These are phyloP conservation scores for Temnothorax curvispinosus DNA, from an alignment of 1,140 invertebrate genomes.

Conservation along the genomic window DNA sequence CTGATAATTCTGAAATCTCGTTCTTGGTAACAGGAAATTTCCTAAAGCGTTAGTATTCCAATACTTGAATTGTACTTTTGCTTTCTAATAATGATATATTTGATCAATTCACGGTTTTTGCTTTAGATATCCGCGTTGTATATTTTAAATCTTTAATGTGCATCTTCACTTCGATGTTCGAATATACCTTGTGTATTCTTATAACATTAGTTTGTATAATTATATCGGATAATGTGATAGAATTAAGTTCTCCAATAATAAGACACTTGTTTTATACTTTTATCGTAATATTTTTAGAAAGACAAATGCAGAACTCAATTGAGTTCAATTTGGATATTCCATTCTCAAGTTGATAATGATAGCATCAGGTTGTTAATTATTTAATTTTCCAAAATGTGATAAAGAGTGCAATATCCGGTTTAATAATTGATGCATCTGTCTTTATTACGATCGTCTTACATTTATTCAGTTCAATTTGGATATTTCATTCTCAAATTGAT, in stretches of 20 bases:
- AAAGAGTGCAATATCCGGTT: not conserved
- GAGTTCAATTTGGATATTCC: not conserved
- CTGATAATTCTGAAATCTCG: constrained; percentile 49
- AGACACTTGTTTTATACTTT: not conserved
- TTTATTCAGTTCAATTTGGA: not conserved
- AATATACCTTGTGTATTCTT: not conserved
- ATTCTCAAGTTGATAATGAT: not conserved
- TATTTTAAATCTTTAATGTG: not conserved
- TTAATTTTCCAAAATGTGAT: not conserved
- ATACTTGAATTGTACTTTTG: not conserved
- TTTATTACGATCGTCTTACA: not conserved
- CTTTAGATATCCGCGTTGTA: not conserved
- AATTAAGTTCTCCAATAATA: constrained; percentile 14
- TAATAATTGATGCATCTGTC: constrained; percentile 2
- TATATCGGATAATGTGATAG: constrained; percentile 6
- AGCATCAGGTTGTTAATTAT: not conserved
- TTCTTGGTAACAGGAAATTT: constrained; percentile 7
- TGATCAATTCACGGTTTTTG: not conserved
- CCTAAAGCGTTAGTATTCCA: not conserved
- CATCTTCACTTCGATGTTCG: not conserved
- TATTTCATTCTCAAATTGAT: constrained; percentile 1
- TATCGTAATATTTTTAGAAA: not conserved
- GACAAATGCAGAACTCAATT: not conserved
- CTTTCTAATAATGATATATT: not conserved
- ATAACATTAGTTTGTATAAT: not conserved